Evolutionary conservation across 92 coral and sea anemone genomes (phyloP), one percentile per base, ranked within the genome.

Genomic region (Chrysogorgia sp.): DNA sequence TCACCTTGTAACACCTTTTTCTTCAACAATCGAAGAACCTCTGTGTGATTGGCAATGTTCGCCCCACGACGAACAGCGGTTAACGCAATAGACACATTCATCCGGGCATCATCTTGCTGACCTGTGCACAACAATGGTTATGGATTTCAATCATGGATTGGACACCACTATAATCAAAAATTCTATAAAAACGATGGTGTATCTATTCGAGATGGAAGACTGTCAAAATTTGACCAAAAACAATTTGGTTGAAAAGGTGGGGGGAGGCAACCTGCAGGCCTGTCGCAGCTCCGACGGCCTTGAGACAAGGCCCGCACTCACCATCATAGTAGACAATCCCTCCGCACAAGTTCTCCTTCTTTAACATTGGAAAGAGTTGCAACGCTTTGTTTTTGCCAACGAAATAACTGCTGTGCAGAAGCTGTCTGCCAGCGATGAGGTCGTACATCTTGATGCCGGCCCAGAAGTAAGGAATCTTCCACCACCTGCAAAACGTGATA

Each of bases 381-480:
- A 94, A 76, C 13, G 98, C 97, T 72, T 92, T 94, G 61, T 81
- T 75, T 74, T 89, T 92, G 43, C 98, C 97, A n/a, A 94, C 98
- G 61, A 84, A 67, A 77, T 94, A 94, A 71, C 98, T 94, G 67
- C 98, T 87, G 34, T 88, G 87, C 25, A 94, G 87, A 50, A 94
- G 91, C 77, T 94, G 91, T 35, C 92, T 80, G 6, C 98, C 98
- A 15, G 98, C 86, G 15, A 94, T 93, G 13, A 94, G 82, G 82
- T 94, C 98, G 37, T 94, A 94, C 97, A 94, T 94, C 79, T 94
- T 94, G 49, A 94, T 87, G 22, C 98, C 98, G 0, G 90, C 88
- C 98, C 98, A 94, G 79, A 94, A 94, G 71, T 94, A 94, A 3
- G 98, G 98, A 30, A 94, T 68, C 49, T 91, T 96, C 98, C 98